These are phyloP conservation scores for Sesia bembeciformis DNA, from an alignment of 2,888 invertebrate species.

Conservation along the genomic window DNA sequence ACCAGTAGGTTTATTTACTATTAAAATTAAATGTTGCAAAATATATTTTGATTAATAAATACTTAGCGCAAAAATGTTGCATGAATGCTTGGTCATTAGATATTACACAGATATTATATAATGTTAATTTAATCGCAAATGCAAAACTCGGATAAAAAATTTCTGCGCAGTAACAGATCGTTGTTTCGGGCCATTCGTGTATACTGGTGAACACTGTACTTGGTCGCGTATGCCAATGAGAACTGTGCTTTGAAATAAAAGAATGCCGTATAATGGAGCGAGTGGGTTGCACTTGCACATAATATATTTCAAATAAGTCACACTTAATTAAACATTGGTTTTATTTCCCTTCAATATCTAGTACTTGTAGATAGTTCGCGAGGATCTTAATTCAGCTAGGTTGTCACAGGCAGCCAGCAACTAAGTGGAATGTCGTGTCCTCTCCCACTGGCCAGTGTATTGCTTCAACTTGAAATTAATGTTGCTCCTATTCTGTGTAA, in stretches of 20 bases:
- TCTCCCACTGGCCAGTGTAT: slow-evolving; percentile 38
- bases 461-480: slow-evolving; percentile 27
- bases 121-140: too few species aligned
- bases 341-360: slow-evolving; percentile 11
- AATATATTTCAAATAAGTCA: slow-evolving; percentile 16
- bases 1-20: too few species aligned
- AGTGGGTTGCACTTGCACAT: background rate
- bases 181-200: too few species aligned
- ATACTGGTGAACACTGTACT: too few species aligned
- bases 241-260: background rate
- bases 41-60: too few species aligned
- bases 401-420: slow-evolving; percentile 24
- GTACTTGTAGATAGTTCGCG: slow-evolving; percentile 11
- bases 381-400: slow-evolving; percentile 27
- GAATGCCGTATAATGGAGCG: background rate
- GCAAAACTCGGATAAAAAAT: too few species aligned
- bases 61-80: too few species aligned
- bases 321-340: slow-evolving; percentile 26
- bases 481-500: slow-evolving; percentile 34
- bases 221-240: too few species aligned
- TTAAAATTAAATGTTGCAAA: too few species aligned
- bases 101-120: too few species aligned
- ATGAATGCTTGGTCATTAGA: too few species aligned
- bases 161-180: too few species aligned
- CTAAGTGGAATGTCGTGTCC: slow-evolving; percentile 52